Evolutionary conservation across 2,888 invertebrate genomes (phyloP), one percentile per base, ranked within the genome.

Genomic region (Scaptomyza caliginosa): DNA sequence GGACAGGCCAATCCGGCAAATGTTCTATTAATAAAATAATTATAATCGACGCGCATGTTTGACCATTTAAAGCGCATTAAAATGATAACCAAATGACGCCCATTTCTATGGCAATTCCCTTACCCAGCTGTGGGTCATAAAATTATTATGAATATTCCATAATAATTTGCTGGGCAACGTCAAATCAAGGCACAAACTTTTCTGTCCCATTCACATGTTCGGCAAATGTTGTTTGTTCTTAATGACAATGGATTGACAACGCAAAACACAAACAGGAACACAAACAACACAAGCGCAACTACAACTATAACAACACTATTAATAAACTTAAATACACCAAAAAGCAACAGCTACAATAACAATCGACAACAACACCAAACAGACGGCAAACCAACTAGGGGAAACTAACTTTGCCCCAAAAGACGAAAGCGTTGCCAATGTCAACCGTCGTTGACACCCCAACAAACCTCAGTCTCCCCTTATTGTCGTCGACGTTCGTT

Each of bases 161-260:
- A 48, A 64, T 60, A 64, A 57, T 72, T 59, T 48, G 56, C 30
- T 52, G 30, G 32, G 74, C 51, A 57, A 50, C 63, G 58, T 38
- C 34, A 54, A 81, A 59, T 55, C 70, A 77, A 59, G 36, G 64
- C 66, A 48, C 23, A 21, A 63, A 67, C 30, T 78, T 34, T 16
- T 34, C 16, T 34, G 8, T 67, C 42, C 38, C 40, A 5, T 49
- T 63, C 63, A 75, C 66, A 75, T 75, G 75, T 74, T 64, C 26
- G 30, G 30, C 28, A 69, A 60, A 56, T 40, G 64, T 56, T 83
- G 85, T 82, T 82, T 86, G 87, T 77, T 84, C 86, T 85, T 78
- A 81, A 78, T 83, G 87, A 86, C 87, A 86, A 78, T 74, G 67
- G 71, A 85, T 84, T 82, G 82, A 86, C 82, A 83, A 82, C 81